phyloP scores from a whole-genome alignment of 2,113 vertebrate genomes.

The Phodopus roborovskii region DNA sequence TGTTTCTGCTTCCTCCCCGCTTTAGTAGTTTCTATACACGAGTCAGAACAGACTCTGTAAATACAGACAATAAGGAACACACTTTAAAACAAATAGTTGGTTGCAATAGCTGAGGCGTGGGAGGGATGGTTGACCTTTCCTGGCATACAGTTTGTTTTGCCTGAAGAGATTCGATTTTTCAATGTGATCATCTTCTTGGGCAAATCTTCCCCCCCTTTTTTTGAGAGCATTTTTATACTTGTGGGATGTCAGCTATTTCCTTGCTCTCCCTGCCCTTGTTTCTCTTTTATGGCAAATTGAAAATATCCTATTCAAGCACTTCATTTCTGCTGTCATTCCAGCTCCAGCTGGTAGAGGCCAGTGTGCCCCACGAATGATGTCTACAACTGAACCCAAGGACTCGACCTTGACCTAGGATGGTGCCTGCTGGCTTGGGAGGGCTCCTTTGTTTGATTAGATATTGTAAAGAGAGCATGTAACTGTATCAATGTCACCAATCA shows the following conservation, averaged over 20 bases:
- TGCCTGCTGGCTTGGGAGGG: neutral
- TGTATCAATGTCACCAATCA: neutral
- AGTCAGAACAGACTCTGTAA: conserved; percentile 53
- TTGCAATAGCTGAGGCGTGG: conserved; percentile 56
- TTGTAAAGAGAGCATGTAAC: neutral
- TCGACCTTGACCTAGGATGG: neutral
- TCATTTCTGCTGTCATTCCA: conserved; percentile 23
- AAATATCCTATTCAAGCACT: conserved; percentile 47
- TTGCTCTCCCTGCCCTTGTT: conserved; percentile 41
- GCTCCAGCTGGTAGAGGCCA: neutral
- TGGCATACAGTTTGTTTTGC: conserved; percentile 71
- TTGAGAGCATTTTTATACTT: conserved; percentile 59
- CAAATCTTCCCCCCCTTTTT: conserved; percentile 47
- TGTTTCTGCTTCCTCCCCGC: neutral
- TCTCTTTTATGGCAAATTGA: conserved; percentile 62
- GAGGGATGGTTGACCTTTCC: conserved; percentile 81
- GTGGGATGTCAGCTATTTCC: conserved; percentile 50
- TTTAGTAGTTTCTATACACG: neutral
- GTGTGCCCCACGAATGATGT: neutral
- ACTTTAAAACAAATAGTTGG: conserved; percentile 65
- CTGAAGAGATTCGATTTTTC: conserved; percentile 78
- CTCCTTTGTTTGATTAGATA: neutral
- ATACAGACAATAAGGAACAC: conserved; percentile 54
- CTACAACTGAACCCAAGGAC: neutral
- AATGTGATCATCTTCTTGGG: conserved; percentile 73